phyloP scores from a whole-genome alignment of 1,140 invertebrate species.

The Drosophila tsacasi region DNA sequence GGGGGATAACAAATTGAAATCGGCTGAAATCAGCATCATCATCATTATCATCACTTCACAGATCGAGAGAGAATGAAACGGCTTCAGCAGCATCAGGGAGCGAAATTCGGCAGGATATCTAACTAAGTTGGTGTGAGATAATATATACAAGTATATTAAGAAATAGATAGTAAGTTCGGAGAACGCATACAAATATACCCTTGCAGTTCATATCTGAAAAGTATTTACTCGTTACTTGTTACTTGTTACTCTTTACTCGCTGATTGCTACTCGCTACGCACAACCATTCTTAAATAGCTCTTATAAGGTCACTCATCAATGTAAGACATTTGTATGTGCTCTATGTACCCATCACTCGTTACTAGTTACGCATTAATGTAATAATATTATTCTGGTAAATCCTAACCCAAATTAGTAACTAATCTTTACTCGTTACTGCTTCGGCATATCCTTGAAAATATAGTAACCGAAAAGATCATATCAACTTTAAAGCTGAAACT shows the following conservation, averaged over 20 bases:
- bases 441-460: no score
- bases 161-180: neutral
- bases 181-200: neutral
- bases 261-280: neutral
- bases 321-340: no score
- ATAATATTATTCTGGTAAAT: no score
- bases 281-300: neutral
- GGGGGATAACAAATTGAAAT: slow-evolving; percentile 9
- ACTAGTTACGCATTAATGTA: neutral
- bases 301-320: no score
- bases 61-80: slow-evolving; percentile 8
- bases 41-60: neutral
- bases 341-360: neutral
- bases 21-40: neutral
- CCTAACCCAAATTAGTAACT: no score
- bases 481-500: no score
- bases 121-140: slow-evolving; percentile 24
- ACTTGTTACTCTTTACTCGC: neutral
- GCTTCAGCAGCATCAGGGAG: neutral
- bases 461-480: no score
- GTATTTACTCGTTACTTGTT: neutral
- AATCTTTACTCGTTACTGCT: no score
- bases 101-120: slow-evolving; percentile 12
- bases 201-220: neutral
- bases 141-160: neutral